phyloP scores from a whole-genome alignment of 2,113 vertebrate species.

The Dasyprocta punctata region DNA sequence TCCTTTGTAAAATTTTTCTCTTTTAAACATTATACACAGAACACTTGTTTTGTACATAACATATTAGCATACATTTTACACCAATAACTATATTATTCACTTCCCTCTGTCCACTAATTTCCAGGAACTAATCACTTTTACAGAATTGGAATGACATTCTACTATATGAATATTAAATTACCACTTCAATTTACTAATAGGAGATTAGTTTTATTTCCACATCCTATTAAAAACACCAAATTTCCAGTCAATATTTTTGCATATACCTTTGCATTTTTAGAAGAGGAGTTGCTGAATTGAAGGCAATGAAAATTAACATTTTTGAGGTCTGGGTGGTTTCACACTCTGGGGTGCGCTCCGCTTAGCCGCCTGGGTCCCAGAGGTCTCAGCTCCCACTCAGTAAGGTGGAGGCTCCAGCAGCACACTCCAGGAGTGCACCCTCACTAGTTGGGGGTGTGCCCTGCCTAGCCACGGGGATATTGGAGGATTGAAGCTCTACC shows the following conservation, averaged over 20 bases:
- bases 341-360: too few relatives aligned
- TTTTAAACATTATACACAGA: background rate
- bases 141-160: background rate
- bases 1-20: background rate
- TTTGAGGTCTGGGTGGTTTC: too few relatives aligned
- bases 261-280: background rate
- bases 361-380: too few relatives aligned
- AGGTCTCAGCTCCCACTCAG: too few relatives aligned
- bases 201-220: background rate
- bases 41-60: background rate
- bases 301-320: background rate
- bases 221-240: background rate
- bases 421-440: too few relatives aligned
- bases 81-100: background rate
- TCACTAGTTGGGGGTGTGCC: too few relatives aligned
- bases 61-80: conserved; percentile 4
- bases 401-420: too few relatives aligned
- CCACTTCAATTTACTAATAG: background rate
- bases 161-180: background rate
- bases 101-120: background rate
- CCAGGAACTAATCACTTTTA: background rate
- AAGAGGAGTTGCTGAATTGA: background rate
- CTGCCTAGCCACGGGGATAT: too few relatives aligned
- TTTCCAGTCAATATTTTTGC: background rate
- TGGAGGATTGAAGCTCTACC: too few relatives aligned